Evolutionary conservation across 2,113 vertebrate species (phyloP), one percentile per base, ranked within the genome.

Genomic region (Lampris megalopsis): DNA sequence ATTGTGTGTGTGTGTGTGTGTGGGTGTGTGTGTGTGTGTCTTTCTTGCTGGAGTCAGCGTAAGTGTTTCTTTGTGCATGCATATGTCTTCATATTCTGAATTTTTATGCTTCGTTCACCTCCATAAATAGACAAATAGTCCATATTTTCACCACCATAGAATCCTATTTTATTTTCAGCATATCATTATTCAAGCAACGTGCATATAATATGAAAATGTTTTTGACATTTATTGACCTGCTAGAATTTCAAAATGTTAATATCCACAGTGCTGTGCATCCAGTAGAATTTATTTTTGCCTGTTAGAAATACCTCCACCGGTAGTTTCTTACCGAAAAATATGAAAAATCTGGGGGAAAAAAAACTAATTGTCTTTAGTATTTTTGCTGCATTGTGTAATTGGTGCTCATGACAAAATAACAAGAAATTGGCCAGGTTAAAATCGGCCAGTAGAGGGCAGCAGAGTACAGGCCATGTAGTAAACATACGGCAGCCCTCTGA

Each of bases 361-460:
- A 24, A 24, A 24, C 24, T 24, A 24, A 24, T 24, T 24, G 24
- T 24, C 24, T 24, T 24, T 24, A 24, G 24, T 24, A 24, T 24
- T 24, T 24, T 24, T 24, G 0, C 0, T 24, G 24, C 24, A 24
- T 24, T 24, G 24, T 24, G 24, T 24, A 24, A 24, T 24, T 24
- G 24, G 24, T 24, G 24, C 24, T 24, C 24, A 24, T 24, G 24
- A 24, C 24, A 24, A 24, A 24, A 24, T 24, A 24, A 24, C 24
- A 24, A 24, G 24, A 7, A 43, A 43, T 48, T 36, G 45, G 59
- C 36, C 24, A 24, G 24, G 24, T 24, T 3, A 38, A 37, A 53
- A 54, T 8, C 2, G 57, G 41, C 62, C 93, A 86, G 77, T 80
- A 93, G 93, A 90, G 89, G 89, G 91, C 83, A 82, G 79, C 82